Evolutionary conservation across 2,113 vertebrate genomes (phyloP).

Genomic region (Sula dactylatra): DNA sequence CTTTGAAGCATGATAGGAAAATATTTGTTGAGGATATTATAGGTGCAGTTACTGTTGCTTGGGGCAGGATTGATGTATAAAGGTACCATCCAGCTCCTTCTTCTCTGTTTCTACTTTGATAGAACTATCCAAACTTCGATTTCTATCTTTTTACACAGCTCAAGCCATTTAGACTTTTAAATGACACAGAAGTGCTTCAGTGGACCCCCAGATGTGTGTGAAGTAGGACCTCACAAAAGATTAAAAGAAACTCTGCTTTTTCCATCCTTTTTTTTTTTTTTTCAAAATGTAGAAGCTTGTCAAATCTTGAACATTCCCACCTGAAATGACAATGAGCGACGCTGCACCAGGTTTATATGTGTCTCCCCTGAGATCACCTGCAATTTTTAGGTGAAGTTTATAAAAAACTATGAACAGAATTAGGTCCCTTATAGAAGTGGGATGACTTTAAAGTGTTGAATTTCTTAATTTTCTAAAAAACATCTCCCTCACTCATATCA

Average conservation of each 20-base stretch:
- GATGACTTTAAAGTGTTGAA: neutral
- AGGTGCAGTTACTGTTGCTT: neutral
- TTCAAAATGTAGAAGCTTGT: neutral
- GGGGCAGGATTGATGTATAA: neutral
- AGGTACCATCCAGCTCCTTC: neutral
- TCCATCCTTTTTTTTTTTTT: neutral
- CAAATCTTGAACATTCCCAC: neutral
- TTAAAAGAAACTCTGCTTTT: neutral
- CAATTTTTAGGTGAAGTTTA: neutral
- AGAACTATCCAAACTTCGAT: neutral
- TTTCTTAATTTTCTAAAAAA: neutral
- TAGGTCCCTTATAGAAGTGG: neutral
- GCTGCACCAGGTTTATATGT: neutral
- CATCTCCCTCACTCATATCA: neutral
- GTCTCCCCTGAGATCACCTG: neutral
- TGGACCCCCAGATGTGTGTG: neutral
- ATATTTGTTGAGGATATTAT: neutral
- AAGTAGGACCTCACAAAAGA: neutral
- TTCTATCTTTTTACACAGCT: neutral
- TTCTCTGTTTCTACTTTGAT: neutral
- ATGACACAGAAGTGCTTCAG: neutral
- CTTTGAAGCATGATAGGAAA: neutral
- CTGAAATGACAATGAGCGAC: neutral
- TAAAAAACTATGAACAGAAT: neutral
- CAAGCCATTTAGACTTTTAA: neutral